These are phyloP conservation scores for Neodiprion fabricii DNA, from an alignment of 1,140 invertebrate genomes.

Conservation along the genomic window DNA sequence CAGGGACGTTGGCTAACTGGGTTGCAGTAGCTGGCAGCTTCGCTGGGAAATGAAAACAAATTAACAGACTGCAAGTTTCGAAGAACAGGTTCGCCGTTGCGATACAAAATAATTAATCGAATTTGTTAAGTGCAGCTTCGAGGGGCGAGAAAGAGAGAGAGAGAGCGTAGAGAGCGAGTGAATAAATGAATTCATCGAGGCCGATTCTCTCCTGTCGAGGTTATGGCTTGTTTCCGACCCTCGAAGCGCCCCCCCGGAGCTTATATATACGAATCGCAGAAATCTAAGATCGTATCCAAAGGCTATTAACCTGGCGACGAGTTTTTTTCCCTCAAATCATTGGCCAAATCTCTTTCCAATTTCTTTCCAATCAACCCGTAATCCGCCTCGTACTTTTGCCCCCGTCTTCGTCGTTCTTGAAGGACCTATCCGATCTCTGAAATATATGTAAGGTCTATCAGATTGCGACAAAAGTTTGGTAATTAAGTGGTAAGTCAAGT, in stretches of 20 bases:
- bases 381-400: neutral
- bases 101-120: neutral
- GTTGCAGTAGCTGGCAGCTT: too few relatives aligned
- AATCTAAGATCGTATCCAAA: neutral
- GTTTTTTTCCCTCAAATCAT: neutral
- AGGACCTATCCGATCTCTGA: too few relatives aligned
- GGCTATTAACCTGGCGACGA: neutral
- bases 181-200: neutral
- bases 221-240: neutral
- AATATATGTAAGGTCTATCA: neutral
- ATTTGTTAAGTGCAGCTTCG: neutral
- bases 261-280: neutral
- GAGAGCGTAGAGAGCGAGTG: neutral
- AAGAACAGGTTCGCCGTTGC: neutral
- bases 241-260: too few relatives aligned
- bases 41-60: neutral
- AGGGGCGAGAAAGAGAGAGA: too few relatives aligned
- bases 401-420: too few relatives aligned
- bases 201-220: neutral
- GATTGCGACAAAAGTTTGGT: conserved; percentile 7
- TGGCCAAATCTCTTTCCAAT: conserved; percentile 1
- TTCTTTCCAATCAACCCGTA: neutral
- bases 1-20: too few relatives aligned
- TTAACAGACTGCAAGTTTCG: neutral
- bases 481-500: conserved; percentile 3